Base-by-base conservation (phyloP, 1,140 invertebrate genomes). In the Akabosia matsudoensis region DNA sequence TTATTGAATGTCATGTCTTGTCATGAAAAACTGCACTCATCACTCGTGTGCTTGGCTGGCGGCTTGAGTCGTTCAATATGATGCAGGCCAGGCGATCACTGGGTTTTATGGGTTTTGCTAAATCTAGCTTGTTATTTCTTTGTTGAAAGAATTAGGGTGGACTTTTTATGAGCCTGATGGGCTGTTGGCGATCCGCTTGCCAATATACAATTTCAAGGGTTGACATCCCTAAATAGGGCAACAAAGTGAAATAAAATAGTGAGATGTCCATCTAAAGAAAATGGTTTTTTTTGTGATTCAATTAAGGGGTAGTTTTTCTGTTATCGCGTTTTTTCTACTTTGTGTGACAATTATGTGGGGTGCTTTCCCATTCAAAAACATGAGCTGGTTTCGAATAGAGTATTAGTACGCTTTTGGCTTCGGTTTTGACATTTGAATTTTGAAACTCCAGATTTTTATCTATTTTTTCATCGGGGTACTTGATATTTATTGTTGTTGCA, bases 271-370 rank as follows among this genome's bases (percentile, higher is more conserved):
- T 10, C 18, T 45, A 18, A 45, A 45, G 7, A 45, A 45, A n/a
- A n/a, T n/a, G n/a, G n/a, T n/a, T n/a, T 18, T 18, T 56, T 56
- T 56, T 56, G 54, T 56, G 54, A 56, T 56, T 56, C 54, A 56
- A 56, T 56, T 56, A 56, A n/a, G n/a, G n/a, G n/a, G n/a, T n/a
- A n/a, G n/a, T n/a, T n/a, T n/a, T n/a, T n/a, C n/a, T n/a, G n/a
- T n/a, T n/a, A n/a, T n/a, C n/a, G n/a, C n/a, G n/a, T n/a, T n/a
- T n/a, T n/a, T n/a, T n/a, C n/a, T n/a, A n/a, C n/a, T n/a, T n/a
- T n/a, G n/a, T n/a, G n/a, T n/a, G n/a, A n/a, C n/a, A n/a, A n/a
- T n/a, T n/a, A n/a, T n/a, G n/a, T n/a, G n/a, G n/a, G n/a, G n/a
- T n/a, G n/a, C n/a, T n/a, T n/a, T n/a, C n/a, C n/a, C n/a, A n/a